Evolutionary conservation across 2,888 invertebrate species (phyloP), one percentile per base, ranked within the genome.

Genomic region (Agrotis puta): DNA sequence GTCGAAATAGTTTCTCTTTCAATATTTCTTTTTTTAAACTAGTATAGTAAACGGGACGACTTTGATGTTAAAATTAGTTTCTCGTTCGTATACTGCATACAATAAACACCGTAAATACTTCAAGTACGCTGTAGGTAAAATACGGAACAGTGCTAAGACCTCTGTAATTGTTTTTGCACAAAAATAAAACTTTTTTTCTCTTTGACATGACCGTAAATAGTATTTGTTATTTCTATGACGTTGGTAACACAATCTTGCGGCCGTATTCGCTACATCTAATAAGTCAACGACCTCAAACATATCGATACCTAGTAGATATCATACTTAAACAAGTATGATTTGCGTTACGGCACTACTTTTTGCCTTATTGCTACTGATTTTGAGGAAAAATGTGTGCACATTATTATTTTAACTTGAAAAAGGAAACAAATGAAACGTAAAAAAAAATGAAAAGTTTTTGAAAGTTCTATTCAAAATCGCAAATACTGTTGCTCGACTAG

Each of bases 381-480:
- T 62, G 11, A 62, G n/a, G 2, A 6, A 33, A 53, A 22, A 27
- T 22, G n/a, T 9, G 24, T 20, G 24, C 16, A 16, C 9, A 24
- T 50, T 56, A 16, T 43, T 27, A 14, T 13, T 18, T 27, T 43
- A 45, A 33, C 33, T 45, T 62, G 24, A 57, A 57, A 11, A 66
- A 33, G 9, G 70, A 61, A 43, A 57, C 45, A 33, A 43, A 11
- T 1, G 9, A 24, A 53, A 51, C 11, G 39, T 20, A 3, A 7
- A 20, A 20, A 43, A 47, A 50, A 50, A 50, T 24, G 2, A 24
- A 47, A 66, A 62, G 18, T 33, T 22, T 5, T 78, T 67, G 79
- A 82, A 79, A 67, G 81, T 54, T 65, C 48, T 53, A 20, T 53
- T 56, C 7, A 56, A 20, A 50, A 48, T 54, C n/a, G 20, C 62